Conservation (phyloP, 2,113 vertebrate species). For the Neodontobutis hainanensis region DNA sequence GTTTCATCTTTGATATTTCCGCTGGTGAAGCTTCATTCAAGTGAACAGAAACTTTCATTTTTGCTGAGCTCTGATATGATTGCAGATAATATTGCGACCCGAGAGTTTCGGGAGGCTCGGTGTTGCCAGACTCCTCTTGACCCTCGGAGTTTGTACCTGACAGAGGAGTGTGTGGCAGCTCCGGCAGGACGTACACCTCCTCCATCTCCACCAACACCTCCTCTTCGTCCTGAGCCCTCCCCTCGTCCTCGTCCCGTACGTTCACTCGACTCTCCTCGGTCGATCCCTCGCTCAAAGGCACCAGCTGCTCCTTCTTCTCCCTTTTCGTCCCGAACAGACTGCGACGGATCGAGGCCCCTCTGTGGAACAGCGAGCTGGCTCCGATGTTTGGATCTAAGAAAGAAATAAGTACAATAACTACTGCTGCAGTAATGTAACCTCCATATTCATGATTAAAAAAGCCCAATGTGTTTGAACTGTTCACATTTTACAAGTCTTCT, state of each 20-base stretch:
- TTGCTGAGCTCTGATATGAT: too few relatives aligned
- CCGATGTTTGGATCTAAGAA: constrained; percentile 48
- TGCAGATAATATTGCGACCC: too few relatives aligned
- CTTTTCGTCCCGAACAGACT: constrained; percentile 54
- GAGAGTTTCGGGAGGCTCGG: too few relatives aligned
- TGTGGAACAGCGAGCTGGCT: constrained; percentile 18
- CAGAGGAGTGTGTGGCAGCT: constrained; percentile 66
- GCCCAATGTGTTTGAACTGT: too few relatives aligned
- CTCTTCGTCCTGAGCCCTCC: constrained; percentile 5
- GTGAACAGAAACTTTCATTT: too few relatives aligned
- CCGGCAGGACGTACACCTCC: constrained; percentile 68
- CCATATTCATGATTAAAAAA: too few relatives aligned
- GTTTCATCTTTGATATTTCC: too few relatives aligned
- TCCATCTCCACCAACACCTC: constrained; percentile 20
- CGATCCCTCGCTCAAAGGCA: not conserved
- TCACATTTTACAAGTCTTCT: too few relatives aligned
- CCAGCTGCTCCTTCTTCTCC: not conserved
- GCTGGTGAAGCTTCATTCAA: too few relatives aligned
- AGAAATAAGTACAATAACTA: not conserved
- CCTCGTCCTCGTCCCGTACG: not conserved
- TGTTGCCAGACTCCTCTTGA: too few relatives aligned
- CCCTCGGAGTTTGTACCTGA: constrained; percentile 65
- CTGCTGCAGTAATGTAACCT: too few relatives aligned
- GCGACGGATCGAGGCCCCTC: not conserved
- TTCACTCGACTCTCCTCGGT: constrained; percentile 4